Evolutionary conservation across 2,888 invertebrate genomes (phyloP).

Genomic region (Cephus sareptanus): DNA sequence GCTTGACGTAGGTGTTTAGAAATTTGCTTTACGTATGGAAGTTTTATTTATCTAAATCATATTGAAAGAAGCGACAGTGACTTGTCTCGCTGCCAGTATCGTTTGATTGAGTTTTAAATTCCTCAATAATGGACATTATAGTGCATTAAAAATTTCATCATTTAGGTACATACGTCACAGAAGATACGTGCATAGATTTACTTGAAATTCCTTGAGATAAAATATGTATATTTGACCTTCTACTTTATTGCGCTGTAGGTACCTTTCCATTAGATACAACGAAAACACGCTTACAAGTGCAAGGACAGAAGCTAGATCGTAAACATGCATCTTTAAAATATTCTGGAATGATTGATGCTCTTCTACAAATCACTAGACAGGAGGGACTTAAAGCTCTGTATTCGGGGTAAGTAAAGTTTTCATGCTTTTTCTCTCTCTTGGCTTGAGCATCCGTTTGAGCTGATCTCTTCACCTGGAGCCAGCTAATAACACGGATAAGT

Average conservation of each 20-base stretch:
- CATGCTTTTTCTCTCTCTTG: not conserved
- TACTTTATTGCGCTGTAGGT: slow-evolving; percentile 68
- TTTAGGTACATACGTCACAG: not conserved
- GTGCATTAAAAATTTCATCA: no score
- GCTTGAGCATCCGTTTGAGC: not conserved
- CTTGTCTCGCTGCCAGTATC: not conserved
- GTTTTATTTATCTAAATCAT: not conserved
- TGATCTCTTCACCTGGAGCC: slow-evolving; percentile 6
- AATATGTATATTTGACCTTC: not conserved
- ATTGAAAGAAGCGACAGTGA: not conserved
- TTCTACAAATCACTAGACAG: slow-evolving; percentile 84
- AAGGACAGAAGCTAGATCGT: slow-evolving; percentile 87
- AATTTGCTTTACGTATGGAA: not conserved
- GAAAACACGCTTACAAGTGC: slow-evolving; percentile 93
- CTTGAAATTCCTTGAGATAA: not conserved
- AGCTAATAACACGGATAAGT: slow-evolving; percentile 1
- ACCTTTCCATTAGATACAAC: slow-evolving; percentile 98
- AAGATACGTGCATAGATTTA: not conserved
- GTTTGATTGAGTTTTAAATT: not conserved
- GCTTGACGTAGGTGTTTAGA: not conserved
- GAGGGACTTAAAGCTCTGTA: slow-evolving; percentile 90
- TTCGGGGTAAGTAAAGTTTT: slow-evolving; percentile 75
- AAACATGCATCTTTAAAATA: slow-evolving; percentile 82
- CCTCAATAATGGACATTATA: not conserved
- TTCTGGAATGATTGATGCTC: slow-evolving; percentile 92